Evolutionary conservation across 2,113 vertebrate genomes (phyloP).

Genomic region (Mormoops blainvillei): DNA sequence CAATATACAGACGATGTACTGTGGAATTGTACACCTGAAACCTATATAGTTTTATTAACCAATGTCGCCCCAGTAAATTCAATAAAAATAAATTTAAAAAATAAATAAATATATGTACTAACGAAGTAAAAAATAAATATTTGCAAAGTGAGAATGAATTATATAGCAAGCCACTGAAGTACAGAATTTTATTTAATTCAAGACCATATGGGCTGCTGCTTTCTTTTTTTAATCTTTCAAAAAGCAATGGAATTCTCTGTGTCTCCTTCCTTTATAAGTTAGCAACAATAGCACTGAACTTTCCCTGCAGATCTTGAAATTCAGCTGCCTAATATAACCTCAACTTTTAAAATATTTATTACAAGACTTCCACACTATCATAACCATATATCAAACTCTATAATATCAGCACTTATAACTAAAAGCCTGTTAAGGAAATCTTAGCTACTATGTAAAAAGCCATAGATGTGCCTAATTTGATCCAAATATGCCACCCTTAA

Average conservation of each 20-base stretch:
- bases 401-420: background rate
- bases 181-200: background rate
- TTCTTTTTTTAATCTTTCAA: slow-evolving; percentile 3
- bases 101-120: background rate
- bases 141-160: background rate
- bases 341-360: slow-evolving; percentile 24
- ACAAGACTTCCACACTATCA: background rate
- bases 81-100: too few relatives aligned
- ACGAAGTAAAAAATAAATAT: background rate
- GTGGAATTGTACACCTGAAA: too few relatives aligned
- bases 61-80: too few relatives aligned
- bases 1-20: too few relatives aligned
- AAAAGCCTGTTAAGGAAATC: background rate
- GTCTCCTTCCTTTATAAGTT: background rate
- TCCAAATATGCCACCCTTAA: background rate
- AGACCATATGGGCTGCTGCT: background rate
- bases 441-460: background rate
- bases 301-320: slow-evolving; percentile 23
- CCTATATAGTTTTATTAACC: too few relatives aligned
- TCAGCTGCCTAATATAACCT: background rate
- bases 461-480: background rate
- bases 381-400: background rate
- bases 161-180: background rate
- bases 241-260: background rate
- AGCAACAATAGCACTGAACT: background rate